Conservation (phyloP, 2,113 vertebrate genomes). For the Corydoras sp. region DNA sequence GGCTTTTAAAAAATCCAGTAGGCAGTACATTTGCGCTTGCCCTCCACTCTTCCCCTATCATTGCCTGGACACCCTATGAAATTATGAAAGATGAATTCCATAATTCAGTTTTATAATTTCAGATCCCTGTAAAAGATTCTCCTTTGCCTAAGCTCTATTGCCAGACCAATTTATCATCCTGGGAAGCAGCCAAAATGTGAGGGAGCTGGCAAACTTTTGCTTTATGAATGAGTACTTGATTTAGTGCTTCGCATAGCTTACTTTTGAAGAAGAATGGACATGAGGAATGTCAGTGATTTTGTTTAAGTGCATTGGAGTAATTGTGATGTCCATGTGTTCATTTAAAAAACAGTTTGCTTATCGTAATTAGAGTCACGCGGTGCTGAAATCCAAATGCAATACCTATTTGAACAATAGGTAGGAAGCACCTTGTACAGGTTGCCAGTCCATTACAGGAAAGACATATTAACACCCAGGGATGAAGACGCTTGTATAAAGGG, state of each 20-base stretch:
- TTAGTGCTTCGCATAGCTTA: conserved; percentile 40
- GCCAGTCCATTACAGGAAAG: neutral
- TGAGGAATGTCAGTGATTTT: neutral
- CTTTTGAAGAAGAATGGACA: conserved; percentile 32
- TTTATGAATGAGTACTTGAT: conserved; percentile 47
- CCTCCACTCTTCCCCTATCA: conserved; percentile 33
- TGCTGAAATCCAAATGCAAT: too few species aligned
- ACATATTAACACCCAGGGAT: too few species aligned
- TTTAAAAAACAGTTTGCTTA: too few species aligned
- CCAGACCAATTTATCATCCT: conserved; percentile 47
- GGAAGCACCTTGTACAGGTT: neutral
- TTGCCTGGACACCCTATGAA: conserved; percentile 36
- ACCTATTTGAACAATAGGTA: neutral
- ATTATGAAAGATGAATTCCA: conserved; percentile 45
- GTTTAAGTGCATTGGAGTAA: too few species aligned
- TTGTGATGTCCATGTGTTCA: too few species aligned
- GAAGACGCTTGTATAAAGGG: too few species aligned
- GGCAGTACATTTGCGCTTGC: neutral
- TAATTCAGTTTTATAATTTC: conserved; percentile 45
- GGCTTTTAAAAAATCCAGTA: too few species aligned
- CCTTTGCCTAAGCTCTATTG: conserved; percentile 20
- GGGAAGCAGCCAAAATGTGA: conserved; percentile 35
- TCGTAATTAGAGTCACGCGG: too few species aligned
- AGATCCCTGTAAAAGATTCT: conserved; percentile 41
- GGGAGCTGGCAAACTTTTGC: conserved; percentile 47